Percentiles rank a stretch among this genome's conserved stretches.
Evolutionary conservation across 2,113 vertebrate genomes (phyloP).

Genomic region (Siniperca chuatsi): DNA sequence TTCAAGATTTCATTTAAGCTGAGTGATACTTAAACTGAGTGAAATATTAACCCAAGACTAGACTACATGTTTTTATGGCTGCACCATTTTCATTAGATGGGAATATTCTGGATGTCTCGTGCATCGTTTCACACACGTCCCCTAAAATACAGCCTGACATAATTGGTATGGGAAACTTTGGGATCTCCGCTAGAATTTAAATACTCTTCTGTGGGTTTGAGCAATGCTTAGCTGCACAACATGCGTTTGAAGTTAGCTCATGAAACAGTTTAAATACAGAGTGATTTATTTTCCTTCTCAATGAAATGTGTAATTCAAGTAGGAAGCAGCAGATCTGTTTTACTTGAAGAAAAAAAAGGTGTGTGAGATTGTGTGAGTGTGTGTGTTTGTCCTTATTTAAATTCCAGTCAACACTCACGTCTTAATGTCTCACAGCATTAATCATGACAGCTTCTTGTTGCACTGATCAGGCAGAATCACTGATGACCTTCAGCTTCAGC

Average conservation of each 20-base stretch:
- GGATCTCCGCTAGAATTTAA: not conserved
- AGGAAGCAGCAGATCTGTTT: not conserved
- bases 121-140: conserved; percentile 19
- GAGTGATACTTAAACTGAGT: not conserved
- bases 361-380: not conserved
- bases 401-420: conserved; percentile 39
- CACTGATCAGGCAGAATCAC: conserved; percentile 58
- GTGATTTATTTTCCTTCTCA: not conserved
- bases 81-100: not conserved
- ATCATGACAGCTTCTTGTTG: conserved; percentile 51
- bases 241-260: not conserved
- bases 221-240: conserved; percentile 8
- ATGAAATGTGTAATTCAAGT: not conserved
- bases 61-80: not conserved
- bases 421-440: conserved; percentile 57
- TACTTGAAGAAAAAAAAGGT: not conserved
- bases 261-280: not conserved
- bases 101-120: conserved; percentile 12
- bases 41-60: not conserved
- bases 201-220: conserved; percentile 14
- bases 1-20: no score
- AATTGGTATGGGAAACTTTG: conserved; percentile 29
- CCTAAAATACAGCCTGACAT: conserved; percentile 22
- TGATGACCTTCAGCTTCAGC: conserved; percentile 42
- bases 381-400: conserved; percentile 11